Conservation (phyloP, 2,797 vertebrate genomes). For the Helicolenus hilgendorfi region DNA sequence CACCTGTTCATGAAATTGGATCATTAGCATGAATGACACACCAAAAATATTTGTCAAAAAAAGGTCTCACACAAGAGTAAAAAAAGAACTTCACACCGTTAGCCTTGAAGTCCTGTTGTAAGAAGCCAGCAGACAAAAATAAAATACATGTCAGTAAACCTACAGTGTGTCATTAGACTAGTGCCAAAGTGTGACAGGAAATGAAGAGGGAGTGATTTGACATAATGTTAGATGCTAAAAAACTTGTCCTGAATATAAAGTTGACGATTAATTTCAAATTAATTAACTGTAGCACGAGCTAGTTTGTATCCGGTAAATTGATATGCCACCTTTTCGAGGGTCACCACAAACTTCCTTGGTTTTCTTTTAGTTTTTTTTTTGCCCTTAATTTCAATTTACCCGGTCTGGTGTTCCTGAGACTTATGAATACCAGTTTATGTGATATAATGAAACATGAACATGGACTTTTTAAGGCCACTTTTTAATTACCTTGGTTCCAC, state of each 20-base stretch:
- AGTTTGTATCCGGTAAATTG: background rate
- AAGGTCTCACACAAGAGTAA: background rate
- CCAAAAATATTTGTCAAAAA: background rate
- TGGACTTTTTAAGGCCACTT: conserved; percentile 54
- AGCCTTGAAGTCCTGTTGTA: background rate
- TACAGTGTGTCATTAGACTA: background rate
- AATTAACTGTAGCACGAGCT: background rate
- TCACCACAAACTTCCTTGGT: background rate
- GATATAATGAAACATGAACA: conserved; percentile 44
- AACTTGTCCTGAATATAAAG: background rate
- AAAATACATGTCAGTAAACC: background rate
- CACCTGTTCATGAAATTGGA: background rate
- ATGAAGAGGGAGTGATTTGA: background rate
- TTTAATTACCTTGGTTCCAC: conserved; percentile 63
- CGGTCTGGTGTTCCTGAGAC: background rate
- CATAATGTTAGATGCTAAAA: background rate
- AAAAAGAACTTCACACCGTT: background rate
- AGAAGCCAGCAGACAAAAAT: background rate
- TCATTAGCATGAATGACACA: background rate
- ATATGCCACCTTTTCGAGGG: background rate
- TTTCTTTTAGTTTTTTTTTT: background rate
- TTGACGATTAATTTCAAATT: background rate
- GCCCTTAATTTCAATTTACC: conserved; percentile 3
- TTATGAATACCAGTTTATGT: conserved; percentile 17
- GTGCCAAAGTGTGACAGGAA: background rate